A percentile compares a stretch with the other conserved stretches of the same genome.
Evolutionary conservation across 2,797 vertebrate genomes (phyloP).

Genomic region (Gymnoscopelus microlampas): DNA sequence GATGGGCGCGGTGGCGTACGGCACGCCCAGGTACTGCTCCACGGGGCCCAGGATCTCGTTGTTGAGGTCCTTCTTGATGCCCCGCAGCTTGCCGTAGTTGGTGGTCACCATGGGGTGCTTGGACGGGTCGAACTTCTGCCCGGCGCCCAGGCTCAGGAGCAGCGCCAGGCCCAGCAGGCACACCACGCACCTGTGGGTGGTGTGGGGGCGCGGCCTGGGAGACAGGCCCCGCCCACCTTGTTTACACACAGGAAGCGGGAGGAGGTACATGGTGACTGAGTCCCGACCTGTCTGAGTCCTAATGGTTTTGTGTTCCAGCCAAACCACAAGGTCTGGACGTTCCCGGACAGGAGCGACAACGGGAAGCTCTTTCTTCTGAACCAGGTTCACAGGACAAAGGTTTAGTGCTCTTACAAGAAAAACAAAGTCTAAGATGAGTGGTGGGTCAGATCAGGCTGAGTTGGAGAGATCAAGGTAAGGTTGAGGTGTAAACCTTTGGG

Average conservation of each 20-base stretch:
- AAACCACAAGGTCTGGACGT: not conserved
- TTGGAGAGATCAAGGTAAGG: constrained; percentile 16
- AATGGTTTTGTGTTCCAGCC: constrained; percentile 29
- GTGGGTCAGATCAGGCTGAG: constrained; percentile 11
- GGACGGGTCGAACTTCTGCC: constrained; percentile 81
- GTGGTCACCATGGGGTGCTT: constrained; percentile 88
- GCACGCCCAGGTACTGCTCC: constrained; percentile 91
- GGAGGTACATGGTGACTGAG: constrained; percentile 62
- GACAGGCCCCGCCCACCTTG: constrained; percentile 45
- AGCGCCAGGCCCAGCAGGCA: constrained; percentile 68
- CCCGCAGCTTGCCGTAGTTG: constrained; percentile 90
- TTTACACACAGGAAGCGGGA: constrained; percentile 47
- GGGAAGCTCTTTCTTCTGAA: constrained; percentile 14
- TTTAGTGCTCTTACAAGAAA: constrained; percentile 10
- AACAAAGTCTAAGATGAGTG: constrained; percentile 12
- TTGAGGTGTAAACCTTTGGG: constrained; percentile 1
- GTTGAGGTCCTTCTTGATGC: constrained; percentile 90
- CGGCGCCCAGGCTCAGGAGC: constrained; percentile 69
- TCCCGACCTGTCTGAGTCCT: constrained; percentile 43
- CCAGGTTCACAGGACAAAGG: constrained; percentile 17
- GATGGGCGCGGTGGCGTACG: constrained; percentile 90
- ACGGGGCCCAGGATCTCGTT: constrained; percentile 94
- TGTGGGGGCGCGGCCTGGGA: constrained; percentile 22
- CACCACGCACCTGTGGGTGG: constrained; percentile 68
- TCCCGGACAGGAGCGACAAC: not conserved